Conservation (phyloP, 2,797 vertebrate species). For the Sus cebifrons region DNA sequence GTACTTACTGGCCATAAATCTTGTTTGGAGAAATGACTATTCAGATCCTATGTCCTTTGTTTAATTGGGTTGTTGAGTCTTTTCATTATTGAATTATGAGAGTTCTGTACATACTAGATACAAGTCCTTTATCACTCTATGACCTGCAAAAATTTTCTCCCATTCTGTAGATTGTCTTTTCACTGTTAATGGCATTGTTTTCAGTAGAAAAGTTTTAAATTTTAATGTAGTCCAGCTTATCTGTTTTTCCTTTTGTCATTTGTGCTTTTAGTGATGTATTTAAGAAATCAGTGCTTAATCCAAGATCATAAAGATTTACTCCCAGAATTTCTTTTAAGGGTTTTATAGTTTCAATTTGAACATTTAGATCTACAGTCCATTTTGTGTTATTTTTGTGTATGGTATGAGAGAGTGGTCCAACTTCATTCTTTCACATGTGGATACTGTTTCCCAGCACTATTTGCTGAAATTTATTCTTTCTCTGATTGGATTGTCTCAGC, state of each 20-base stretch:
- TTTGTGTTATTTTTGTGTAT: constrained; percentile 16
- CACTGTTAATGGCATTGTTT: neutral
- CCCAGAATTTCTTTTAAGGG: neutral
- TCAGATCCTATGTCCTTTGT: neutral
- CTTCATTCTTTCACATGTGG: neutral
- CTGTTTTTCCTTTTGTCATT: neutral
- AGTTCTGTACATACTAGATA: neutral
- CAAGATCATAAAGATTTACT: neutral
- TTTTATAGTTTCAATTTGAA: neutral
- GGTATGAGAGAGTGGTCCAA: neutral
- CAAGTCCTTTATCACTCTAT: neutral
- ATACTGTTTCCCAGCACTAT: neutral
- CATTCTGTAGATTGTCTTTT: neutral
- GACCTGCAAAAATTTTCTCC: neutral
- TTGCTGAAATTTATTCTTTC: constrained; percentile 30
- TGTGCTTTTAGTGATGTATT: neutral
- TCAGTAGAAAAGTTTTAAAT: neutral
- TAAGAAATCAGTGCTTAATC: constrained; percentile 27
- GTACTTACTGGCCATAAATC: neutral
- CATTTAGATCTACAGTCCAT: neutral
- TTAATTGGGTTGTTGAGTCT: neutral
- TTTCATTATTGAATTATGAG: neutral
- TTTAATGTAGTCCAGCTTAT: constrained; percentile 6
- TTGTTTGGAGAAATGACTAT: constrained; percentile 50
- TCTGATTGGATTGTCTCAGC: neutral